Base-by-base conservation (phyloP, 2,797 vertebrate species). In the Ptychadena robeensis region DNA sequence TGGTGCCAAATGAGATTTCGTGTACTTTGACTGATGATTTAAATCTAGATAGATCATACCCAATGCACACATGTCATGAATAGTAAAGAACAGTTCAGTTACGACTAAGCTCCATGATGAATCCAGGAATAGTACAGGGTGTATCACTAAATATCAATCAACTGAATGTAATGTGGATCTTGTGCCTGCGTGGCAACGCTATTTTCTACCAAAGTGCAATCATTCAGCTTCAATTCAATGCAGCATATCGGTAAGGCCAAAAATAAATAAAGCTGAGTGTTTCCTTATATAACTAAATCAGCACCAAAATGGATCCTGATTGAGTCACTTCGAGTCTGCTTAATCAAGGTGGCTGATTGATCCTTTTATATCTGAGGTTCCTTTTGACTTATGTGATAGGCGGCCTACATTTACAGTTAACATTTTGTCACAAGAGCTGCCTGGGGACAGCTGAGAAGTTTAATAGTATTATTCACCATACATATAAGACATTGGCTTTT, bases 1-100 rank as follows among this genome's bases (percentile, higher is more conserved):
- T 30, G 25, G 44, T 22, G 44, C 65, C 37, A 77, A 59, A 65
- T 68, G 34, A 79, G 65, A 35, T 53, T 79, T 44, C 27, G 35
- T 68, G 25, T 28, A 37, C 30, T 35, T 69, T 78, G 25, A 34
- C 14, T 53, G 18, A 32, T 79, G 65, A 14, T 27, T 57, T 57
- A 7, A 35, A n/a, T 68, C 63, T 40, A 77, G 34, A 27, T 67
- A 40, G 38, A 65, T n/a, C 7, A 3, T 44, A 0, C 10, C 63
- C 12, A 77, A 66, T 34, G 31, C 11, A 77, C 32, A 22, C 15
- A 53, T 66, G 12, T n/a, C 38, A 48, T 32, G 66, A 67, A 44
- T 31, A 25, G 27, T 28, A 28, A 64, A 64, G 64, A 7, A 48
- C 66, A 32, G 11, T 1, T 22, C 0, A 7, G 5, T 53, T 22